Evolutionary conservation across 2,113 vertebrate genomes (phyloP).

Genomic region (Calidris pugnax): DNA sequence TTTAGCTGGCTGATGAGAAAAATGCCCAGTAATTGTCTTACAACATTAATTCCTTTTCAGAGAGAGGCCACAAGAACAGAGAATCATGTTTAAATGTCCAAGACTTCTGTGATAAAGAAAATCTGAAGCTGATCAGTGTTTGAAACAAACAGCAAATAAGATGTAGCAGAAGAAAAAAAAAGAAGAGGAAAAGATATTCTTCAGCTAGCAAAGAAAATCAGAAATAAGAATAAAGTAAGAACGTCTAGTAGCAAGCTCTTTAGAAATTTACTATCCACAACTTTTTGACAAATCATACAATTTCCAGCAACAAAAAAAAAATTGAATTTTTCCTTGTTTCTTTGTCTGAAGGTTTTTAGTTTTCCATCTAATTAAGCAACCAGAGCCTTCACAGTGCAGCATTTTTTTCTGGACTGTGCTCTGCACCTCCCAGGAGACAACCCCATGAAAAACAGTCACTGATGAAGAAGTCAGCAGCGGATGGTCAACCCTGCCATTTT

Average conservation of each 20-base stretch:
- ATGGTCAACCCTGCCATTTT: background rate
- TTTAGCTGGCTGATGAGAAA: background rate
- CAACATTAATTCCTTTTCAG: background rate
- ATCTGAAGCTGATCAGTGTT: background rate
- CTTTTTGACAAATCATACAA: background rate
- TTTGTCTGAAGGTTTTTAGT: background rate
- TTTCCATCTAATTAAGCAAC: background rate
- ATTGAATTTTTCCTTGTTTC: background rate
- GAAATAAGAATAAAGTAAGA: background rate
- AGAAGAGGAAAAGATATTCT: background rate
- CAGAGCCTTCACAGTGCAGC: background rate
- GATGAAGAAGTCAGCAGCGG: background rate
- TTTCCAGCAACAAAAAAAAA: background rate
- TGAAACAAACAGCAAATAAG: background rate
- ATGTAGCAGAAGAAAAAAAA: background rate
- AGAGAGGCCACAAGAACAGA: background rate
- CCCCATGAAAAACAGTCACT: background rate
- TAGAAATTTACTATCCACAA: background rate
- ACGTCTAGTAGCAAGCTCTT: background rate
- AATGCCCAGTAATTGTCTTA: background rate
- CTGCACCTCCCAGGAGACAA: background rate
- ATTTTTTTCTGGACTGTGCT: background rate
- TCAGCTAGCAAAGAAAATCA: background rate
- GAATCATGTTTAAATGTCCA: background rate
- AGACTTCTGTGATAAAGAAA: background rate